Evolutionary conservation across 2,797 vertebrate genomes (phyloP).

Genomic region (Sitta carolinensis): DNA sequence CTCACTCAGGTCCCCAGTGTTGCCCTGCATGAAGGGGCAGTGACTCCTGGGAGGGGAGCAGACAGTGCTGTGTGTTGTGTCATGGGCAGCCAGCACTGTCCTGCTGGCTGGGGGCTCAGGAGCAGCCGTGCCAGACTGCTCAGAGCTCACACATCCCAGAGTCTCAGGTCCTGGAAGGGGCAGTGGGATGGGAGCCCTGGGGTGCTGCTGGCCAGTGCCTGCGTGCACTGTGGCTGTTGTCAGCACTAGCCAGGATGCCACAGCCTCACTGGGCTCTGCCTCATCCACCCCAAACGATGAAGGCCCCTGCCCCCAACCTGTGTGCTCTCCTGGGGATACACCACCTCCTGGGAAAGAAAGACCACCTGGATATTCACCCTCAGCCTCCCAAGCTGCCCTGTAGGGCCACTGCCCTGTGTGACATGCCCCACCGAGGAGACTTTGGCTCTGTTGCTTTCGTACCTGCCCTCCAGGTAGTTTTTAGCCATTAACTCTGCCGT

Average conservation of each 20-base stretch:
- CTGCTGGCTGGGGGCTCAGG: accelerated
- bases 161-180: neutral
- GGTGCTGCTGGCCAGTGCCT: neutral
- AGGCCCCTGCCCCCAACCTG: neutral
- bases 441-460: neutral
- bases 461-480: neutral
- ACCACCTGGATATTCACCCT: neutral
- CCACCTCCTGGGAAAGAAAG: neutral
- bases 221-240: neutral
- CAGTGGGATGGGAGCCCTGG: neutral
- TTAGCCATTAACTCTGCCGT: neutral
- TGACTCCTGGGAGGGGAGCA: neutral
- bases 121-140: neutral
- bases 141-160: neutral
- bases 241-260: neutral
- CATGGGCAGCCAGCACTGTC: neutral
- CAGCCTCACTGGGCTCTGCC: accelerated
- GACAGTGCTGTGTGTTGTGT: neutral
- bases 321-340: neutral
- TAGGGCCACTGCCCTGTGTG: neutral
- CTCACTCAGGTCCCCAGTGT: neutral
- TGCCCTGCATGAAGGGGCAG: neutral
- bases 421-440: neutral
- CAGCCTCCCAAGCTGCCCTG: neutral
- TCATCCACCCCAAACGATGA: accelerated